Evolutionary conservation across 1,140 invertebrate species (phyloP).

Genomic region (Ceratoteleas bidentatus): DNA sequence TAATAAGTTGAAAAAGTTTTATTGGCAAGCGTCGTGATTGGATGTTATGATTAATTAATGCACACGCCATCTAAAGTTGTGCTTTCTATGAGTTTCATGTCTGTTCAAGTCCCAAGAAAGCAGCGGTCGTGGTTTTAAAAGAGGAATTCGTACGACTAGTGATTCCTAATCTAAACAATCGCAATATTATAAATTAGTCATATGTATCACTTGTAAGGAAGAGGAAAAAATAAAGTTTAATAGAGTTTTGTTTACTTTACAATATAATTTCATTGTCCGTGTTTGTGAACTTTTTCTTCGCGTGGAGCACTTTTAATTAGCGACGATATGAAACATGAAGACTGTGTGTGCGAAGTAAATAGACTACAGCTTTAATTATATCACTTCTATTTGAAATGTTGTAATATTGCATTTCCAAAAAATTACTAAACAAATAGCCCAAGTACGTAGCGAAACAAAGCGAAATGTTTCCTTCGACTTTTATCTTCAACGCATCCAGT

Average conservation of each 20-base stretch:
- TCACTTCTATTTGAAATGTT: slow-evolving; percentile 57
- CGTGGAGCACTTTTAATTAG: slow-evolving; percentile 65
- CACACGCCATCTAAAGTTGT: slow-evolving; percentile 18
- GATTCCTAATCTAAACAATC: slow-evolving; percentile 48
- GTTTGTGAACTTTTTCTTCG: slow-evolving; percentile 61
- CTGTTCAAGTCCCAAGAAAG: slow-evolving; percentile 26
- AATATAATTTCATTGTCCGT: slow-evolving; percentile 67
- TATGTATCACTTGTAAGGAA: slow-evolving; percentile 36
- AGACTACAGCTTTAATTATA: slow-evolving; percentile 63
- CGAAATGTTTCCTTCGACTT: slow-evolving; percentile 16
- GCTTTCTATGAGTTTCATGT: slow-evolving; percentile 13
- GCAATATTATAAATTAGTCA: slow-evolving; percentile 59
- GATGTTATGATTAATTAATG: slow-evolving; percentile 44
- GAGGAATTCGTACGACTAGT: slow-evolving; percentile 37
- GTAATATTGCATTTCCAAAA: slow-evolving; percentile 53
- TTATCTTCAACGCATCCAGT: neutral
- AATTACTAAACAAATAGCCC: slow-evolving; percentile 44
- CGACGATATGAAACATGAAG: slow-evolving; percentile 58
- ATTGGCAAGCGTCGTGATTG: slow-evolving; percentile 18
- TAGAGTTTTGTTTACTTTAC: slow-evolving; percentile 65
- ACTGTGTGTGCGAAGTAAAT: slow-evolving; percentile 59
- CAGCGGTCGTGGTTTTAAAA: slow-evolving; percentile 8
- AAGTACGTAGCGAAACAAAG: slow-evolving; percentile 27
- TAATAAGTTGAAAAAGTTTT: slow-evolving; percentile 21
- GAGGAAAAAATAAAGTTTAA: slow-evolving; percentile 56